Percentiles rank a stretch among this genome's conserved stretches.
phyloP scores from a whole-genome alignment of 2,888 invertebrate species.

The Hirtodrosophila trivittata region DNA sequence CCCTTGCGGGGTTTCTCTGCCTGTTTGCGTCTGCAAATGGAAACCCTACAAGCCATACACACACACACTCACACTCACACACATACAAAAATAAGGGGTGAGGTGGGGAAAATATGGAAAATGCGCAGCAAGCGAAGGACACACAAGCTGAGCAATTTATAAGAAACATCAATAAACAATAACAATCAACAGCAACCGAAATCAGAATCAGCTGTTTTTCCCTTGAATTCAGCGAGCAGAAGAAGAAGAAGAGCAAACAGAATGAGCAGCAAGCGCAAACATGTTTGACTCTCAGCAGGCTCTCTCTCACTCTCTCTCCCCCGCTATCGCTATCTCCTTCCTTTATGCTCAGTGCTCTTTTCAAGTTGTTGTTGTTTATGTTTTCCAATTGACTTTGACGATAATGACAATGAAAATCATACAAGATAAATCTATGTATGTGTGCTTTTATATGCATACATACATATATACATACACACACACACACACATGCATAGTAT shows the following conservation, averaged over 20 bases:
- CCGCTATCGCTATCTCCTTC: background rate
- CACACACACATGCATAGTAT: no score
- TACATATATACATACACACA: no score
- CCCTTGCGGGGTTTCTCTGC: slow-evolving; percentile 62
- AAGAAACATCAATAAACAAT: slow-evolving; percentile 42
- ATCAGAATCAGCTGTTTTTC: slow-evolving; percentile 46
- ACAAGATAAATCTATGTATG: no score
- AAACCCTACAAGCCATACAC: slow-evolving; percentile 53
- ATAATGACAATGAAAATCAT: slow-evolving; percentile 3
- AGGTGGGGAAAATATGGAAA: slow-evolving; percentile 28
- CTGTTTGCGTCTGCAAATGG: slow-evolving; percentile 29
- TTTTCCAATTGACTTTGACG: slow-evolving; percentile 24
- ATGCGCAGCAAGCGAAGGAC: slow-evolving; percentile 58
- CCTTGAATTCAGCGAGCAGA: background rate
- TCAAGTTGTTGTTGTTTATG: slow-evolving; percentile 25
- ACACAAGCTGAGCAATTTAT: slow-evolving; percentile 43
- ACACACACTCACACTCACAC: background rate
- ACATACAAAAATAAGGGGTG: background rate
- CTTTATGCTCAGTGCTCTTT: background rate
- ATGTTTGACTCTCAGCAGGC: background rate
- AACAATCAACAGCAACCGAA: slow-evolving; percentile 20
- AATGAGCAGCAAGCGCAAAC: background rate
- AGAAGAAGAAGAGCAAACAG: background rate
- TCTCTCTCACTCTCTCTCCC: slow-evolving; percentile 1
- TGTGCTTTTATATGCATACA: no score